Evolutionary conservation across 2,888 invertebrate species (phyloP).

Genomic region (Emmelina monodactyla): DNA sequence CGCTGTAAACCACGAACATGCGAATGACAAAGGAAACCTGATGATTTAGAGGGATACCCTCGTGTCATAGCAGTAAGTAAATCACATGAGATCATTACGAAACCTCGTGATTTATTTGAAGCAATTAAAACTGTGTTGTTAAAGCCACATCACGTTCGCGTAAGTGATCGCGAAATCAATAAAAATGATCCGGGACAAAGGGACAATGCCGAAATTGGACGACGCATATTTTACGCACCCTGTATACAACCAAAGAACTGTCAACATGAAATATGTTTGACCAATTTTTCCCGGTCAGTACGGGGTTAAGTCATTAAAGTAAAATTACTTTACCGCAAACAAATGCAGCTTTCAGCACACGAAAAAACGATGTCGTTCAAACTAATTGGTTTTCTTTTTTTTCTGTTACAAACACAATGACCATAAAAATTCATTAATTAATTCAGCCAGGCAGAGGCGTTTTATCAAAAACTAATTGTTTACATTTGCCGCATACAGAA

Average conservation of each 20-base stretch:
- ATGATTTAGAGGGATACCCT: conserved; percentile 45
- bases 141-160: conserved; percentile 26
- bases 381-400: conserved; percentile 21
- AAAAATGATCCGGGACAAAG: conserved; percentile 30
- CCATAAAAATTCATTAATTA: conserved; percentile 4
- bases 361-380: conserved; percentile 39
- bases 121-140: conserved; percentile 56
- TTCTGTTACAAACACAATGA: not conserved
- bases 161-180: conserved; percentile 19
- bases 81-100: conserved; percentile 52
- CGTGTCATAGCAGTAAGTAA: conserved; percentile 59
- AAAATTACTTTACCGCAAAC: conserved; percentile 48
- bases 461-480: too few relatives aligned
- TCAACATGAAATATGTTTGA: conserved; percentile 53
- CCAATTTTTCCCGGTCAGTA: conserved; percentile 41
- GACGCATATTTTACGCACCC: conserved; percentile 25
- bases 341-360: conserved; percentile 15
- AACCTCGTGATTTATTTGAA: conserved; percentile 55
- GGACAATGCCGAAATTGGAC: conserved; percentile 53
- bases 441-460: too few relatives aligned
- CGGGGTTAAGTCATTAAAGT: conserved; percentile 46
- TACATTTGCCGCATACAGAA: conserved; percentile 43
- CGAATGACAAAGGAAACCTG: conserved; percentile 43
- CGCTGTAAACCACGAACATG: conserved; percentile 36
- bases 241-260: too few relatives aligned